Conservation (phyloP, 2,113 vertebrate genomes). For the Brachypteracias leptosomus region DNA sequence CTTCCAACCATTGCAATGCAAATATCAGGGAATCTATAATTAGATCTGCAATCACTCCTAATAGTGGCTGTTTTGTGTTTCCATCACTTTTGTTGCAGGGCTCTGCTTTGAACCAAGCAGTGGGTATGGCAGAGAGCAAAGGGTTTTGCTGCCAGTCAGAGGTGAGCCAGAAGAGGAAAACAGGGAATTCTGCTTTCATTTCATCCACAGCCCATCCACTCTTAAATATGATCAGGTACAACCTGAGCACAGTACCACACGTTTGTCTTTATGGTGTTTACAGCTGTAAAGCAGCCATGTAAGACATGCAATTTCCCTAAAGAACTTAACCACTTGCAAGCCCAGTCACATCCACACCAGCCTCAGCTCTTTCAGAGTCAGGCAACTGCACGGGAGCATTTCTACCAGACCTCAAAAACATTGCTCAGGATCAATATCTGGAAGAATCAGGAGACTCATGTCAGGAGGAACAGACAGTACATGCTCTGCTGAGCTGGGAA, state of each 20-base stretch:
- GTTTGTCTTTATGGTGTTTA: conserved; percentile 1
- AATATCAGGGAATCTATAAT: neutral
- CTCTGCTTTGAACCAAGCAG: neutral
- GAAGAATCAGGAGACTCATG: neutral
- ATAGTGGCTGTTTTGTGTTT: neutral
- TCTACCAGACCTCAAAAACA: neutral
- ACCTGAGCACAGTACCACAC: neutral
- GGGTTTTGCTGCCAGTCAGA: neutral
- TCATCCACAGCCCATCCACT: neutral
- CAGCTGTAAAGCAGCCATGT: conserved; percentile 20
- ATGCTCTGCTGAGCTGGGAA: neutral
- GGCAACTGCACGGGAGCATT: neutral
- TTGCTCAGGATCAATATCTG: neutral
- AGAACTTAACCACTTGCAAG: conserved; percentile 4
- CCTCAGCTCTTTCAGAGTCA: neutral
- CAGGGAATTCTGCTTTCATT: neutral
- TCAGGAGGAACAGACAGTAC: neutral
- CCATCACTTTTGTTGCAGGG: neutral
- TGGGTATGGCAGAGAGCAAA: neutral
- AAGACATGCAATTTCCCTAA: conserved; percentile 16
- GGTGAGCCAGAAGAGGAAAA: neutral
- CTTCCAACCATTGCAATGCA: neutral
- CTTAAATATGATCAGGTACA: neutral
- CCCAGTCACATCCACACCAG: neutral
- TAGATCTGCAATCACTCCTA: neutral